Base-by-base conservation (phyloP, 2,113 vertebrate species). In the Chamaetylas fuelleborni region DNA sequence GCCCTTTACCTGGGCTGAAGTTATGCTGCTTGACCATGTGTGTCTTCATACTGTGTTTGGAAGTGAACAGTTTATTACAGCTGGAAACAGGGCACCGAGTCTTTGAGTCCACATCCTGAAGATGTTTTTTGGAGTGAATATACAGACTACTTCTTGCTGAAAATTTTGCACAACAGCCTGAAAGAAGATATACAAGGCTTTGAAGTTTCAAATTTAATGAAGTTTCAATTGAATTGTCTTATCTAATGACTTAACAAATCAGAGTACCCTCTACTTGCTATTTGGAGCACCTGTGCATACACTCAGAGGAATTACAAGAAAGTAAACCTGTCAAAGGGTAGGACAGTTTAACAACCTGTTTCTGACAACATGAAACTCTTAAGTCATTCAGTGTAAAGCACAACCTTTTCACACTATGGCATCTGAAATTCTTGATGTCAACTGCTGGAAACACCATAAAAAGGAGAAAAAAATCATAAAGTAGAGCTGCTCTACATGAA, bases 51-150 rank as follows among this genome's bases (percentile, higher is more conserved):
- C 98, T 99, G 96, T 99, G 99, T 94, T 99, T 99, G 31, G 99
- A 99, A 40, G 98, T 99, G 96, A 99, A 99, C 93, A 99, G 96
- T 82, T 99, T 98, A 95, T 97, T 98, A 95, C 99, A 99, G 97
- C 97, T 98, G 40, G 98, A 98, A 58, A 99, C 97, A 1, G 99
- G 99, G 64, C 99, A 99, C 48, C 98, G 98, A n/a, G 98, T 98
- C 82, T 99, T 98, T 19, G 98, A 96, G 42, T 98, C 98, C 82
- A 97, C 98, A 16, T 99, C 99, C 95, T 99, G 98, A 66, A 99
- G 98, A 73, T 99, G 99, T 87, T 99, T 99, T 97, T 99, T 99
- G 45, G 99, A 99, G 95, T 99, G 99, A 81, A 99, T 99, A 96
- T 99, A 99, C 18, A 99, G 96, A 92, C 99, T 99, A 96, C 99